Evolutionary conservation across 2,797 vertebrate species (phyloP), one percentile per base, ranked within the genome.

Genomic region (Protosalanx chinensis): DNA sequence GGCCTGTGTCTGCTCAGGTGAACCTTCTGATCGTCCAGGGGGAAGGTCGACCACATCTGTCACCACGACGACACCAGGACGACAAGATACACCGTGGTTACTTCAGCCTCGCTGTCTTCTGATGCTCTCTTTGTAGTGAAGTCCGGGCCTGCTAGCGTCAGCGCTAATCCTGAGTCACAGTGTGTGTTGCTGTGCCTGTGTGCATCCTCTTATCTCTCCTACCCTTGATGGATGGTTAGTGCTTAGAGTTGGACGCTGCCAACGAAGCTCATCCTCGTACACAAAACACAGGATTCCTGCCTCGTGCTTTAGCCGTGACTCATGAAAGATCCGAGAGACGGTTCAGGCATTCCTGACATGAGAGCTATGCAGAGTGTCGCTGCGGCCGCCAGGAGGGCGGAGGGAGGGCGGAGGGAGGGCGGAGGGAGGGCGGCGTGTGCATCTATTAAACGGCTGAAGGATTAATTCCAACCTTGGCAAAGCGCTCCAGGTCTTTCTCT

Each of bases 371-470:
- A 70, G 46, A 27, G 49, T 57, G 29, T n/a, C 60, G 78, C 72
- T 65, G 23, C 23, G 23, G 62, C 1, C 77, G 84, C 81, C 90
- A 89, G 87, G 87, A 82, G 75, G 72, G 10, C 68, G 74, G 15
- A 15, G 53, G 75, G 76, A 27, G 72, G 67, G n/a, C n/a, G n/a
- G 64, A 1, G 78, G 84, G 81, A 89, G 89, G 87, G 86, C 80
- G 75, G 72, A 13, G 69, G 74, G 15, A 15, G 53, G 75, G 76
- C 10, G 71, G 77, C 69, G 41, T 77, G 76, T 60, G 86, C 83
- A 89, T 91, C 90, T 88, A 81, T 85, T 85, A 89, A 90, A 91
- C 91, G 84, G 88, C 23, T 81, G 78, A 85, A 83, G 87, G 89
- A 88, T 78, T 72, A 88, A 84, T 88, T 90, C 87, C 89, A 90